phyloP scores from a whole-genome alignment of 2,888 invertebrate genomes.

The Entomobrya multifasciata region DNA sequence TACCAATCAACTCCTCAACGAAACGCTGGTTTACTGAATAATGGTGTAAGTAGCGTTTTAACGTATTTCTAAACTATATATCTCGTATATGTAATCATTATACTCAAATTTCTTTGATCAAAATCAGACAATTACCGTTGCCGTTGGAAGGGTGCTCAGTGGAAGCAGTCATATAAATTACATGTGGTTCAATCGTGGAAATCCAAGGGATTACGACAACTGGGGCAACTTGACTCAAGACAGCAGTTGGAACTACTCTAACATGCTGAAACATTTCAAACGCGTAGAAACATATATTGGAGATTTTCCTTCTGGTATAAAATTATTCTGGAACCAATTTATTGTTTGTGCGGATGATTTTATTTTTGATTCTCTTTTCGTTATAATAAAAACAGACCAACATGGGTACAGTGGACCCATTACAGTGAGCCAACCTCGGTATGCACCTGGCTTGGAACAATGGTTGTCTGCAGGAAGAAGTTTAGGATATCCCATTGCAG shows the following conservation, averaged over 20 bases:
- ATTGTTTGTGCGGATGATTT: too few relatives aligned
- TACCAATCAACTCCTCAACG: background rate
- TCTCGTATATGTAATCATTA: too few relatives aligned
- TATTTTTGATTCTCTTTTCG: too few relatives aligned
- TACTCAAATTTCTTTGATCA: too few relatives aligned
- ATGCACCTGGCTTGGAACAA: constrained; percentile 42
- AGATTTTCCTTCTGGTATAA: constrained; percentile 45
- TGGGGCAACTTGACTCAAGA: constrained; percentile 55
- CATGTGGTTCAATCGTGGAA: constrained; percentile 54
- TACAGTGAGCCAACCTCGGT: constrained; percentile 40
- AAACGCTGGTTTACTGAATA: background rate
- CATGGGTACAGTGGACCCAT: constrained; percentile 71
- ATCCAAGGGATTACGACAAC: constrained; percentile 28
- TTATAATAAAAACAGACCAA: constrained; percentile 29
- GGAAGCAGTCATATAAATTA: constrained; percentile 47
- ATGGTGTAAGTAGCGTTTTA: background rate
- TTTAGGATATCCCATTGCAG: constrained; percentile 51
- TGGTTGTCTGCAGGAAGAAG: constrained; percentile 62
- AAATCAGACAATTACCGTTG: too few relatives aligned
- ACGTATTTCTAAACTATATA: too few relatives aligned
- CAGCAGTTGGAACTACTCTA: constrained; percentile 43
- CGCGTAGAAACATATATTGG: constrained; percentile 45
- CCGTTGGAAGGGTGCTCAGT: constrained; percentile 46
- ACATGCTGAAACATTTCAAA: constrained; percentile 52
- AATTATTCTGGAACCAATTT: too few relatives aligned